Conservation (phyloP, 2,113 vertebrate genomes). For the Rhinolophus ferrumequinum region DNA sequence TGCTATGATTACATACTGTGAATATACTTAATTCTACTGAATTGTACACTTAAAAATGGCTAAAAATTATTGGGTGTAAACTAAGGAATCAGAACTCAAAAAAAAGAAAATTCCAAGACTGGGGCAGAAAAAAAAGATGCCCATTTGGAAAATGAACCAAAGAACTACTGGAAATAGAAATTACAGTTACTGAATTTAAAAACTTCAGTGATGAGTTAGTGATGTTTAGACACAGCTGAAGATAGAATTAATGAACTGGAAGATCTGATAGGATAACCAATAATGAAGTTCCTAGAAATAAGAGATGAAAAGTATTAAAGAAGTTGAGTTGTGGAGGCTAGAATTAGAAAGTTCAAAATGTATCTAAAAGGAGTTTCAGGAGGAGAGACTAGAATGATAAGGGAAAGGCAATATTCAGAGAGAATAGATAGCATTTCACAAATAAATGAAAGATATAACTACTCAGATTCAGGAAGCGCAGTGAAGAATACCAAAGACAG, state of each 20-base stretch:
- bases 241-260: neutral
- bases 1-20: neutral
- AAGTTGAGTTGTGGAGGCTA: neutral
- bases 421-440: neutral
- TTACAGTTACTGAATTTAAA: neutral
- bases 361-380: neutral
- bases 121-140: neutral
- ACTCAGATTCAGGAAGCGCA: neutral
- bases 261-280: neutral
- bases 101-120: neutral
- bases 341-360: neutral
- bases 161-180: neutral
- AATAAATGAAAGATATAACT: neutral
- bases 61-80: neutral
- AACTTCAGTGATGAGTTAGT: neutral
- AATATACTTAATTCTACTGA: neutral
- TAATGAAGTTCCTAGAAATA: neutral
- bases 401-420: neutral
- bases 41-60: neutral
- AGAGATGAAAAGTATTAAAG: neutral
- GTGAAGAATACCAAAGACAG: neutral
- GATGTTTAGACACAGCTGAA: neutral
- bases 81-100: neutral
- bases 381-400: neutral
- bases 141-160: constrained; percentile 10